Base-by-base conservation (phyloP, 2,797 vertebrate genomes). In the Protosalanx chinensis region DNA sequence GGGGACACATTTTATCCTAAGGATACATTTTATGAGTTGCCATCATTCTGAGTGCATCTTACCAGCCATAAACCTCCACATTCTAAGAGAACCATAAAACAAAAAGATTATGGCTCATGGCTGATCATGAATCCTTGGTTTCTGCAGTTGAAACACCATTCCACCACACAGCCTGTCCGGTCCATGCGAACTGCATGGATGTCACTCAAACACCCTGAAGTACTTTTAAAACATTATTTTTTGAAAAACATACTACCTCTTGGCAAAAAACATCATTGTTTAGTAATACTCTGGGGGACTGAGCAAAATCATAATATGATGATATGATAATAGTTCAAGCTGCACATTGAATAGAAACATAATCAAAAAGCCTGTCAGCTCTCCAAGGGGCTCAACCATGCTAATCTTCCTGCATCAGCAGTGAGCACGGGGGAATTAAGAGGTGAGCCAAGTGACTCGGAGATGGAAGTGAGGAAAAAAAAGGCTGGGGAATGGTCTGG, bases 201-300 rank as follows among this genome's bases (percentile, higher is more conserved):
- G 81, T 77, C 75, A 74, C 63, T 88, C 82, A 79, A 75, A 81
- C 70, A 37, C 77, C 80, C 62, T 20, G 41, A 35, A 75, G 79
- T 79, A 77, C 82, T 86, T 74, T 72, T 13, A 49, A 8, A 83
- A 81, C 73, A 73, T 65, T 13, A 57, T 18, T 83, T 83, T 87
- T 84, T 85, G 76, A 88, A 87, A 84, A 89, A 89, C 87, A 85
- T 76, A 85, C 82, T 85, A 80, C 78, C 85, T 73, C 80, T 77
- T 4, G 30, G 73, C 71, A 85, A 15, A 81, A 88, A 88, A 87
- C 86, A 84, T 74, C 72, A 78, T 76, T 68, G 20, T 71, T 8
- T 67, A 82, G 82, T 67, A 59, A 82, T 78, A 63, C 86, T 78
- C 80, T 16, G 3, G 73, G 76, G 76, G 84, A 59, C 51, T 62